Evolutionary conservation across 2,797 vertebrate genomes (phyloP).

Genomic region (Atherinosoma microstoma): DNA sequence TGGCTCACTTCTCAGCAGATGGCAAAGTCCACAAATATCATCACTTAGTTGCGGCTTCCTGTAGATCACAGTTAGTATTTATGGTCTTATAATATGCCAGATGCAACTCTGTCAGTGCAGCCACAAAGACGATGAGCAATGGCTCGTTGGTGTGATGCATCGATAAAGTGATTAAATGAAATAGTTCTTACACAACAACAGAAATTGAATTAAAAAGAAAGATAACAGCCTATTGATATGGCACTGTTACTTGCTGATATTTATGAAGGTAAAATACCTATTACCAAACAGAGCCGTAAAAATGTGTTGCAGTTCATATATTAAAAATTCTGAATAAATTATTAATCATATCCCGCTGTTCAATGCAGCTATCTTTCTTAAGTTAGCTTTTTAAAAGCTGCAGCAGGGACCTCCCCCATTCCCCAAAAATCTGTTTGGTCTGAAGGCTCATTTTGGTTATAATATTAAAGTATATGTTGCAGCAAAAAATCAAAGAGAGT

Average conservation of each 20-base stretch:
- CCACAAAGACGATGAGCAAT: background rate
- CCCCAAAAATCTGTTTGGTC: background rate
- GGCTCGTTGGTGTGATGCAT: constrained; percentile 13
- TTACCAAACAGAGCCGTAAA: background rate
- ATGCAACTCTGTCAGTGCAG: constrained; percentile 12
- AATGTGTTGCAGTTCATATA: background rate
- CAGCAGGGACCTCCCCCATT: background rate
- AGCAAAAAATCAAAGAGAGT: constrained; percentile 31
- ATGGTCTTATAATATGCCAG: constrained; percentile 3
- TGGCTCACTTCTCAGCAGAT: constrained; percentile 58
- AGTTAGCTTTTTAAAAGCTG: background rate
- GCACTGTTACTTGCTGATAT: background rate
- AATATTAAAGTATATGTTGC: constrained; percentile 24
- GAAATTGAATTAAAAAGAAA: background rate
- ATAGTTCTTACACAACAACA: background rate
- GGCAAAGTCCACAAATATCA: constrained; percentile 62
- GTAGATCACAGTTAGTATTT: constrained; percentile 17
- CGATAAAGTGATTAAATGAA: background rate
- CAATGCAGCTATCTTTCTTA: background rate
- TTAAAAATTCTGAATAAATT: background rate
- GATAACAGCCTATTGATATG: background rate
- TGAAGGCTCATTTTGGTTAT: constrained; percentile 1
- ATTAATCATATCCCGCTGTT: background rate
- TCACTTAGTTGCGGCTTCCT: constrained; percentile 29
- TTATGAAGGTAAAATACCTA: constrained; percentile 3